phyloP scores from a whole-genome alignment of 1,140 invertebrate species.

The Calosoma granatense region DNA sequence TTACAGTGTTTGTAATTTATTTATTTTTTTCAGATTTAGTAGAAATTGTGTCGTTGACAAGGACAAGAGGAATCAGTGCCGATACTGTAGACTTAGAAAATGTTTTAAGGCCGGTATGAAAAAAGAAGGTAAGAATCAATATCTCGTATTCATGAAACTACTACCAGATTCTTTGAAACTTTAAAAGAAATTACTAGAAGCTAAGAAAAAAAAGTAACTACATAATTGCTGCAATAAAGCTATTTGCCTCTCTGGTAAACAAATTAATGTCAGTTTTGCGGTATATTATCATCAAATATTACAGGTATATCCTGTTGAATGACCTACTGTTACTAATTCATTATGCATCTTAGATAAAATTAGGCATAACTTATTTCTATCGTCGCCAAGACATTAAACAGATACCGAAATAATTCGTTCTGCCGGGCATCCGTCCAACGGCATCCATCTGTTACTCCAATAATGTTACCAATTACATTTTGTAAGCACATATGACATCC shows the following conservation, averaged over 20 bases:
- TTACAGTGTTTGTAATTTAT: not conserved
- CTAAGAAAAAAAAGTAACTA: too few relatives aligned
- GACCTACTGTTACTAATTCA: too few relatives aligned
- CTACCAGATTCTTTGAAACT: constrained; percentile 4
- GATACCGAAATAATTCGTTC: not conserved
- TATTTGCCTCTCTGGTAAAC: too few relatives aligned
- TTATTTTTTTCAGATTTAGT: constrained; percentile 52
- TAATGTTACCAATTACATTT: too few relatives aligned
- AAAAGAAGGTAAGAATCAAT: constrained; percentile 71
- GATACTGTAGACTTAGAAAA: constrained; percentile 90
- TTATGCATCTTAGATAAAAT: too few relatives aligned
- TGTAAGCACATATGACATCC: too few relatives aligned
- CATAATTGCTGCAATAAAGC: too few relatives aligned
- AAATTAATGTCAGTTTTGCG: too few relatives aligned
- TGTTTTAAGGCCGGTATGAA: constrained; percentile 98
- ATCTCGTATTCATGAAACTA: constrained; percentile 7
- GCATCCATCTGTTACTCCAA: not conserved
- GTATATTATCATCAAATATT: too few relatives aligned
- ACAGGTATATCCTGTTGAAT: too few relatives aligned
- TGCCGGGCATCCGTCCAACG: not conserved
- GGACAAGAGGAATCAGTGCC: constrained; percentile 95
- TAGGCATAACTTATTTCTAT: not conserved
- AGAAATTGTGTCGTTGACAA: constrained; percentile 94
- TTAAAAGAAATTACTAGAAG: too few relatives aligned
- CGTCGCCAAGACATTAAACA: not conserved